These are phyloP conservation scores for Saccopteryx bilineata DNA, from an alignment of 2,113 vertebrate species.

Conservation along the genomic window DNA sequence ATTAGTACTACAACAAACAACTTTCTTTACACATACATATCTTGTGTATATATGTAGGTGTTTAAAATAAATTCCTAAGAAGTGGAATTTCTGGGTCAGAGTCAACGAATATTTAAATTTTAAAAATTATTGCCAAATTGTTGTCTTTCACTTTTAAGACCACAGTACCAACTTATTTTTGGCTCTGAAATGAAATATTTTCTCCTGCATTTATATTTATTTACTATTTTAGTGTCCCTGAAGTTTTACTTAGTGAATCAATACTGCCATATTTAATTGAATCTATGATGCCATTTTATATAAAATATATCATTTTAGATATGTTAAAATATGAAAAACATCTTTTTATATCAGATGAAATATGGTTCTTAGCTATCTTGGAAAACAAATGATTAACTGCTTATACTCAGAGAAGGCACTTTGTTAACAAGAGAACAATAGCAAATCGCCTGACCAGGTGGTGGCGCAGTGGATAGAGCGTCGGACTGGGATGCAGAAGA, in stretches of 20 bases:
- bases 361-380: background rate
- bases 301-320: background rate
- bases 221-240: background rate
- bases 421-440: conserved; percentile 21
- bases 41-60: background rate
- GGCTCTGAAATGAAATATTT: conserved; percentile 38
- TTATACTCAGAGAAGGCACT: background rate
- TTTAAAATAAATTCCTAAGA: conserved; percentile 55
- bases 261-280: background rate
- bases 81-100: conserved; percentile 1
- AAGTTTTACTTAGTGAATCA: conserved; percentile 19
- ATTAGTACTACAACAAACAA: background rate
- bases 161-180: background rate
- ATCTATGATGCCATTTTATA: conserved; percentile 10
- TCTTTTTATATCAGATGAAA: conserved; percentile 19
- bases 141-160: background rate
- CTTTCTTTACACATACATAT: background rate
- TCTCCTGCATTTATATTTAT: background rate
- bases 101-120: conserved; percentile 30
- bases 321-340: conserved; percentile 9
- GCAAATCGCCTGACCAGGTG: too few relatives aligned
- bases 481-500: too few relatives aligned
- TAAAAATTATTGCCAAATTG: background rate
- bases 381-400: conserved; percentile 17
- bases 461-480: too few relatives aligned